A percentile compares a stretch with the other conserved stretches of the same genome.
Conservation (phyloP, 2,888 invertebrate species). For the Eumerus sabulonum region DNA sequence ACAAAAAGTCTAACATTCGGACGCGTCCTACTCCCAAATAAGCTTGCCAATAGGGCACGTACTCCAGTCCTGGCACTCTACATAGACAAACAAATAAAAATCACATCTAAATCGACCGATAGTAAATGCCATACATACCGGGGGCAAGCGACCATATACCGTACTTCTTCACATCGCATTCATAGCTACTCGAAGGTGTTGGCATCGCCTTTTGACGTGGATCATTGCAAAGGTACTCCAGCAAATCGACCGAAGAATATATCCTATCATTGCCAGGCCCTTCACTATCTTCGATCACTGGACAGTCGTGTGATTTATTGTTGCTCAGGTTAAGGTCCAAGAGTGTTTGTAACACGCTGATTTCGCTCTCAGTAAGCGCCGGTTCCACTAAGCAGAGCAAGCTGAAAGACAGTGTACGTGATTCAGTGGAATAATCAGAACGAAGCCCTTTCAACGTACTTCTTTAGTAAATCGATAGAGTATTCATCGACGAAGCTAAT, state of each 20-base stretch:
- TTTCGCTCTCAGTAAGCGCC: constrained; percentile 68
- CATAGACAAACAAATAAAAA: constrained; percentile 25
- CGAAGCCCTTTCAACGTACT: constrained; percentile 69
- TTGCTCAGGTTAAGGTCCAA: constrained; percentile 66
- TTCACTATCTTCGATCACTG: not conserved
- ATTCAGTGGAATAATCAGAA: not conserved
- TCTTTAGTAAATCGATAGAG: constrained; percentile 73
- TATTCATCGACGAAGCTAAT: constrained; percentile 71
- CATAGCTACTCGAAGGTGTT: constrained; percentile 12
- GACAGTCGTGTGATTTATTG: constrained; percentile 6
- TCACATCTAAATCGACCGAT: not conserved
- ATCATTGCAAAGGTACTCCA: not conserved
- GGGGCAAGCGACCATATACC: constrained; percentile 74
- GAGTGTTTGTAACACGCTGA: constrained; percentile 65
- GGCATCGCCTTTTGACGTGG: constrained; percentile 40
- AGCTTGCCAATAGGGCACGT: constrained; percentile 75
- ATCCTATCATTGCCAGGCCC: constrained; percentile 42
- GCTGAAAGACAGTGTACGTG: constrained; percentile 61
- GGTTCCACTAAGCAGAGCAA: constrained; percentile 74
- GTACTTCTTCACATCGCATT: constrained; percentile 57
- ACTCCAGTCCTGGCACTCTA: constrained; percentile 73
- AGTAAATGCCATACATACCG: constrained; percentile 69
- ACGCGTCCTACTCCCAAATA: constrained; percentile 73
- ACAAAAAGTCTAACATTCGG: no score
- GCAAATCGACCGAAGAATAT: constrained; percentile 68